These are phyloP conservation scores for Lampropteryx suffumata DNA, from an alignment of 2,888 invertebrate genomes.

Conservation along the genomic window DNA sequence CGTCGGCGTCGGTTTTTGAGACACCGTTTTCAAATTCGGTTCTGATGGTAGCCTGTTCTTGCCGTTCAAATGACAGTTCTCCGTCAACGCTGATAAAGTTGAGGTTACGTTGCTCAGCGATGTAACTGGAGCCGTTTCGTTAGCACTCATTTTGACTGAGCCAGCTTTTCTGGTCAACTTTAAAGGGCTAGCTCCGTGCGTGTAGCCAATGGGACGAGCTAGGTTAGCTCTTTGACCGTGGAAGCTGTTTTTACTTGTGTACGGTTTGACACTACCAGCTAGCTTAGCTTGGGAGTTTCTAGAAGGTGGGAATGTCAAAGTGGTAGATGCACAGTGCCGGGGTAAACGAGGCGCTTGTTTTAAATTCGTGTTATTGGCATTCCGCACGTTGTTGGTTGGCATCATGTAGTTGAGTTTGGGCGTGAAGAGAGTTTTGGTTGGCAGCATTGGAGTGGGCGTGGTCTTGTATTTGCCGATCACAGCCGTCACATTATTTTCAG, in stretches of 20 bases:
- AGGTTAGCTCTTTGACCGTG: conserved; percentile 75
- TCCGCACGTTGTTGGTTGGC: conserved; percentile 73
- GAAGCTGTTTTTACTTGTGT: conserved; percentile 67
- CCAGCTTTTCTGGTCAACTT: conserved; percentile 64
- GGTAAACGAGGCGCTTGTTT: conserved; percentile 63
- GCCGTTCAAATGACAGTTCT: conserved; percentile 75
- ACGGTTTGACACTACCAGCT: conserved; percentile 59
- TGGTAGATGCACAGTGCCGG: conserved; percentile 69
- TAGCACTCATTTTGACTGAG: conserved; percentile 49
- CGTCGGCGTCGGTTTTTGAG: conserved; percentile 50
- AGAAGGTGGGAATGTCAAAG: conserved; percentile 75
- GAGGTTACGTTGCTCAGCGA: conserved; percentile 67
- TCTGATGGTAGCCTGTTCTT: conserved; percentile 72
- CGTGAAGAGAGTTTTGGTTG: conserved; percentile 67
- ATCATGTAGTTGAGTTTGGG: conserved; percentile 76
- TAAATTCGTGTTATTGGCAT: conserved; percentile 67
- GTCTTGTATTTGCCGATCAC: conserved; percentile 77
- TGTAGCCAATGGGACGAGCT: conserved; percentile 65
- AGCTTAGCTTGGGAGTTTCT: conserved; percentile 66
- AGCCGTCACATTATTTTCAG: conserved; percentile 72
- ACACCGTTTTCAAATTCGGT: conserved; percentile 60
- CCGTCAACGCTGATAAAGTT: conserved; percentile 70
- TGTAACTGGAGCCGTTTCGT: conserved; percentile 54
- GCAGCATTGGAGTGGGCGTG: conserved; percentile 70
- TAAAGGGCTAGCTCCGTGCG: conserved; percentile 64